phyloP scores from a whole-genome alignment of 2,113 vertebrate species.

The Phylloscopus trochilus region DNA sequence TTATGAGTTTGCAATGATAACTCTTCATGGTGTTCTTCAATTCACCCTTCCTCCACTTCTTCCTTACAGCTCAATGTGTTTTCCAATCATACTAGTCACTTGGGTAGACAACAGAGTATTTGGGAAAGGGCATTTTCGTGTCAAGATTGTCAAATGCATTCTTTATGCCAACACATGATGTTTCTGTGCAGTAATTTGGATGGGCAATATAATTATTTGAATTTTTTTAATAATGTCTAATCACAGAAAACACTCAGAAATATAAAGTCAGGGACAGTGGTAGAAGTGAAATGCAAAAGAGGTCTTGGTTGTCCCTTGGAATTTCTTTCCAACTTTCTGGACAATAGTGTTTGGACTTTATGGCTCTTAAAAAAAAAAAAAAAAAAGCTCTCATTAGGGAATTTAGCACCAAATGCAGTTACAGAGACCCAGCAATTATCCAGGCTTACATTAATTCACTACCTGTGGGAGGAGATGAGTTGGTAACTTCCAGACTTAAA shows the following conservation, averaged over 20 bases:
- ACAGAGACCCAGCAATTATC: not conserved
- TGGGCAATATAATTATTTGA: conserved; percentile 30
- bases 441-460: not conserved
- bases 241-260: conserved; percentile 4
- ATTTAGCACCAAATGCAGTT: not conserved
- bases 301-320: not conserved
- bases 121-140: not conserved
- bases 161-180: not conserved
- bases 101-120: not conserved
- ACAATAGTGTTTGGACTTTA: not conserved
- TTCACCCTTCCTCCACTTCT: not conserved
- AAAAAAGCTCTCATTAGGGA: not conserved
- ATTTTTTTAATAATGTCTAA: not conserved
- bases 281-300: not conserved
- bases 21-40: not conserved
- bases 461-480: not conserved
- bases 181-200: conserved; percentile 31
- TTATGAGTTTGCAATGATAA: not conserved
- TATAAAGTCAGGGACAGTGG: not conserved
- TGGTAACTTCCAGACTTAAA: not conserved
- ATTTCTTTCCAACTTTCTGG: not conserved
- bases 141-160: not conserved
- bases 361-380: too few relatives aligned
- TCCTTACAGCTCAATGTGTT: not conserved
- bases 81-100: not conserved